phyloP scores from a whole-genome alignment of 1,140 invertebrate species.

The Saccostrea echinata region DNA sequence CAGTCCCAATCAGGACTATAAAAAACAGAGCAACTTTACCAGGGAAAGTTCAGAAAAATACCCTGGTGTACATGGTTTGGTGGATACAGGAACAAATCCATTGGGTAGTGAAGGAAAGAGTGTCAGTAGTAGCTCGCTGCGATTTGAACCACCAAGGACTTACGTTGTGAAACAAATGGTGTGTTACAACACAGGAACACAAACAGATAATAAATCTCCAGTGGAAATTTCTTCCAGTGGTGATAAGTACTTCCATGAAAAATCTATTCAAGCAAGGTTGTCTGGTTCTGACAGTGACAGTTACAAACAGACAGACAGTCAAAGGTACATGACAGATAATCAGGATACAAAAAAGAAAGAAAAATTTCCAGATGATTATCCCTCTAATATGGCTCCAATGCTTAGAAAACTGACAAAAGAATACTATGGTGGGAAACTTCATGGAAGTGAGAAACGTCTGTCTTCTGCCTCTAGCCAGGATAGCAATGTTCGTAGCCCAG shows the following conservation, averaged over 20 bases:
- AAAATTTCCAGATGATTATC: constrained; percentile 36
- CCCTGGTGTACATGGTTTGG: constrained; percentile 32
- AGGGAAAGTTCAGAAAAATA: background rate
- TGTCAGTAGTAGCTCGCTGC: background rate
- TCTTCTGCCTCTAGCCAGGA: constrained; percentile 69
- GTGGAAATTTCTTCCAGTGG: background rate
- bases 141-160: constrained; percentile 42
- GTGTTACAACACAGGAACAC: constrained; percentile 77
- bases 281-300: constrained; percentile 52
- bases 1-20: constrained; percentile 40
- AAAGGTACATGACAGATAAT: background rate
- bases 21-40: constrained; percentile 17
- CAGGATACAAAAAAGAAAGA: background rate
- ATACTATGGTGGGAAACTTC: constrained; percentile 67
- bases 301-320: background rate
- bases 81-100: constrained; percentile 70
- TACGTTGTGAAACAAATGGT: constrained; percentile 71
- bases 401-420: constrained; percentile 84
- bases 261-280: constrained; percentile 42
- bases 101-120: constrained; percentile 57
- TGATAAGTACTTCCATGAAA: constrained; percentile 20
- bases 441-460: constrained; percentile 65
- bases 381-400: constrained; percentile 82
- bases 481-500: constrained; percentile 61
- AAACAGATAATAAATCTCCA: constrained; percentile 58